Percentiles rank a stretch among this genome's conserved stretches.
phyloP scores from a whole-genome alignment of 1,140 invertebrate species.

The Lasioglossum baleicum region DNA sequence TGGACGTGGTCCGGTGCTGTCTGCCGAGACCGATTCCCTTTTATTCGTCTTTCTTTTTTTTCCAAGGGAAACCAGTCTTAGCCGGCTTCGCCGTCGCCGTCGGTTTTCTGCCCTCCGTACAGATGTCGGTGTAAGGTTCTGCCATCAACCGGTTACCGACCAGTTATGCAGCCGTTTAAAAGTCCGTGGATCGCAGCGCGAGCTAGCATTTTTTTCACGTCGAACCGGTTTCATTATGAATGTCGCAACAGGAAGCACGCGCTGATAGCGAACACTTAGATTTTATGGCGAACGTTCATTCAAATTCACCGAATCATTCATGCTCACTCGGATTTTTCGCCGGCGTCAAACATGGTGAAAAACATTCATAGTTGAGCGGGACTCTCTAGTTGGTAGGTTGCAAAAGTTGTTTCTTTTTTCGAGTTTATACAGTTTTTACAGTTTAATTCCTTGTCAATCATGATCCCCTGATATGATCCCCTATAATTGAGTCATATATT shows the following conservation, averaged over 20 bases:
- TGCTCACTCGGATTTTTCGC: too few relatives aligned
- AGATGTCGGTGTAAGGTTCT: constrained; percentile 47
- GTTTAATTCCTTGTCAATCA: too few relatives aligned
- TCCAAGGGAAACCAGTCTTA: constrained; percentile 64
- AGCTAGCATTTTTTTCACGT: constrained; percentile 5
- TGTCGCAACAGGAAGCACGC: not conserved
- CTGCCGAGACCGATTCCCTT: constrained; percentile 44
- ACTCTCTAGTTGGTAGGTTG: too few relatives aligned
- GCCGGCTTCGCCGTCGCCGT: constrained; percentile 24
- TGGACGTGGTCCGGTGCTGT: constrained; percentile 29
- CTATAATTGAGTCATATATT: too few relatives aligned
- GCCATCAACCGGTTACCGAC: constrained; percentile 50
- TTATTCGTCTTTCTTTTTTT: constrained; percentile 19
- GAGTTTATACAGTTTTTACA: too few relatives aligned
- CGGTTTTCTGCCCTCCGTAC: constrained; percentile 44
- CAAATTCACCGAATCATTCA: too few relatives aligned
- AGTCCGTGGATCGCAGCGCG: constrained; percentile 19
- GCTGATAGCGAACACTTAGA: not conserved
- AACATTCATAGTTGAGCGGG: too few relatives aligned
- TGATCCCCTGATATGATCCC: too few relatives aligned
- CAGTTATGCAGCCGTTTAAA: constrained; percentile 27
- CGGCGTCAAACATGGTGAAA: too few relatives aligned
- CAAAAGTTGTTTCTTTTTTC: too few relatives aligned
- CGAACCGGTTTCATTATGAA: not conserved
- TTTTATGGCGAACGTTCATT: not conserved